Evolutionary conservation across 2,113 vertebrate genomes (phyloP).

Genomic region (Cinclus cinclus): DNA sequence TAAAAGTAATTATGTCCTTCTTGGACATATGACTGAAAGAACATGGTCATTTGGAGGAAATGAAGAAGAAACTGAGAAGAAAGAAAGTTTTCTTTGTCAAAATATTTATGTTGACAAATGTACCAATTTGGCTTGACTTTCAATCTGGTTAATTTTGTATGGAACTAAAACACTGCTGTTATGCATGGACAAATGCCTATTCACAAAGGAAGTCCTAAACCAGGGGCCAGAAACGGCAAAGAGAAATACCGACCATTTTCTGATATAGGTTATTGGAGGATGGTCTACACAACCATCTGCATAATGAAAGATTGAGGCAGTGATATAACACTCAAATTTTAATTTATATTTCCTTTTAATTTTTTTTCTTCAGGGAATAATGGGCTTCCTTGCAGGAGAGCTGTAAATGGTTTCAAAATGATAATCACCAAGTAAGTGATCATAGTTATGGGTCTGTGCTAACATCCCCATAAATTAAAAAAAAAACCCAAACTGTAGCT

Average conservation of each 20-base stretch:
- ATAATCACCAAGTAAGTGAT: neutral
- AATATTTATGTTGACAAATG: neutral
- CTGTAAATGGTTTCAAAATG: neutral
- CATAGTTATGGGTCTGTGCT: neutral
- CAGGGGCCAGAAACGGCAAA: neutral
- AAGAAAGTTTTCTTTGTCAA: neutral
- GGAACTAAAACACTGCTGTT: neutral
- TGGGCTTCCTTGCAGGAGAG: neutral
- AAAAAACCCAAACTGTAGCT: fast-evolving
- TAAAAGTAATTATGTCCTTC: neutral
- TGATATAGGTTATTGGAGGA: neutral
- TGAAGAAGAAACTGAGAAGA: neutral
- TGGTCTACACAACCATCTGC: neutral
- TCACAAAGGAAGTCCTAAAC: neutral
- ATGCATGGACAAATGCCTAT: fast-evolving
- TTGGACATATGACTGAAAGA: neutral
- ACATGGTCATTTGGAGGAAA: neutral
- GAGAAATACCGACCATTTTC: neutral
- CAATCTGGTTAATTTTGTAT: neutral
- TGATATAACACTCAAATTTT: neutral
- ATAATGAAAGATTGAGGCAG: neutral
- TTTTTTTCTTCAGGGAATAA: neutral
- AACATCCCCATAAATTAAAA: neutral
- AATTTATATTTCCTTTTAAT: neutral
- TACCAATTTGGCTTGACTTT: neutral